These are phyloP conservation scores for Cyclargus thomasi DNA, from an alignment of 1,140 invertebrate species.

Conservation along the genomic window DNA sequence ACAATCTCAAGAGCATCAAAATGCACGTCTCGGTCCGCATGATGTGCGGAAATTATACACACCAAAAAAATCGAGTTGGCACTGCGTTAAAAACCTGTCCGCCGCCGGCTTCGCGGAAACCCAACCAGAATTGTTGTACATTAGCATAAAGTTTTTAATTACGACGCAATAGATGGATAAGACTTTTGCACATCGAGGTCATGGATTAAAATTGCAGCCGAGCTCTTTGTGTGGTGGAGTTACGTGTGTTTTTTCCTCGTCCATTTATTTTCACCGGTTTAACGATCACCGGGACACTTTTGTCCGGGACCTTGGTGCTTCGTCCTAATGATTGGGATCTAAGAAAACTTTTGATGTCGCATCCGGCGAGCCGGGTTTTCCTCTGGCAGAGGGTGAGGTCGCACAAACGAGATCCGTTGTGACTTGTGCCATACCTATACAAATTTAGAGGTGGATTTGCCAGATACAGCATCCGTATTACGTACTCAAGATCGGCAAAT, in stretches of 20 bases:
- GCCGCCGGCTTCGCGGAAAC: constrained; percentile 5
- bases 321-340: no score
- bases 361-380: no score
- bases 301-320: no score
- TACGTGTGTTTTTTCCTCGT: neutral
- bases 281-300: no score
- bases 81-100: constrained; percentile 11
- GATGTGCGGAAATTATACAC: constrained; percentile 5
- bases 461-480: no score
- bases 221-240: neutral
- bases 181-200: constrained; percentile 12
- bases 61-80: constrained; percentile 6
- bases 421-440: no score
- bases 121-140: constrained; percentile 11
- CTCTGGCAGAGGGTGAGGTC: no score
- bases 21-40: neutral
- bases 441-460: no score
- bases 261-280: no score
- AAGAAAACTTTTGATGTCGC: no score
- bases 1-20: neutral
- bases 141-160: constrained; percentile 14
- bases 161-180: constrained; percentile 15
- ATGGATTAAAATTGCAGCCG: neutral
- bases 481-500: no score
- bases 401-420: no score